Evolutionary conservation across 2,113 vertebrate species (phyloP).

Genomic region (Mastomys natalensis): DNA sequence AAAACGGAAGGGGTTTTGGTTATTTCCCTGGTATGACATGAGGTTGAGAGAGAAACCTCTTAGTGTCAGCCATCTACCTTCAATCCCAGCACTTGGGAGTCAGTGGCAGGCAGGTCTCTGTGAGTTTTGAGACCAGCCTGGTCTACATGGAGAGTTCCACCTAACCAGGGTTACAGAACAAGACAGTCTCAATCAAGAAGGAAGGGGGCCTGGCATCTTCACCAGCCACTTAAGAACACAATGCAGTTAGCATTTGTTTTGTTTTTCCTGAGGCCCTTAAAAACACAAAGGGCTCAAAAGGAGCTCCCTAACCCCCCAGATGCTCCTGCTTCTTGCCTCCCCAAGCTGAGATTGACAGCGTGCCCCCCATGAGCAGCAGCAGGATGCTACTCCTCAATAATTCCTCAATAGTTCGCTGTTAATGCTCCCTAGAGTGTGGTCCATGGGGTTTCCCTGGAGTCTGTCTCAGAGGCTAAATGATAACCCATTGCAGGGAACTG

Average conservation of each 20-base stretch:
- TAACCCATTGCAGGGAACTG: constrained; percentile 38
- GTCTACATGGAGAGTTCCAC: background rate
- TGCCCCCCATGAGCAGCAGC: background rate
- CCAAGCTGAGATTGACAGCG: background rate
- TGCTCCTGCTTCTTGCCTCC: background rate
- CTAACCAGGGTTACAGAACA: background rate
- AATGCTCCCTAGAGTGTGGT: constrained; percentile 60
- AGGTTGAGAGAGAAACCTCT: constrained; percentile 82
- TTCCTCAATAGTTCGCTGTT: constrained; percentile 80
- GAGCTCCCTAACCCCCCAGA: background rate
- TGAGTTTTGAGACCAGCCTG: background rate
- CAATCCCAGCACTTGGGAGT: background rate
- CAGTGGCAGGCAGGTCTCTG: background rate
- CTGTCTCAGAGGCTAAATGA: constrained; percentile 67
- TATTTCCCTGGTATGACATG: constrained; percentile 72
- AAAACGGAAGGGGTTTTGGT: constrained; percentile 65
- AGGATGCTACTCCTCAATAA: constrained; percentile 77
- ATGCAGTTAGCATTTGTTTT: constrained; percentile 79
- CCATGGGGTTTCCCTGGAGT: constrained; percentile 54
- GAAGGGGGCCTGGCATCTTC: constrained; percentile 39
- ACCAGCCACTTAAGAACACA: constrained; percentile 69
- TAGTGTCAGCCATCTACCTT: background rate
- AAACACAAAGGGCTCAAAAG: constrained; percentile 78
- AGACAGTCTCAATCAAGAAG: background rate
- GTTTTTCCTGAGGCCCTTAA: constrained; percentile 40